These are phyloP conservation scores for Pelosia muscerda DNA, from an alignment of 2,888 invertebrate genomes.

Conservation along the genomic window DNA sequence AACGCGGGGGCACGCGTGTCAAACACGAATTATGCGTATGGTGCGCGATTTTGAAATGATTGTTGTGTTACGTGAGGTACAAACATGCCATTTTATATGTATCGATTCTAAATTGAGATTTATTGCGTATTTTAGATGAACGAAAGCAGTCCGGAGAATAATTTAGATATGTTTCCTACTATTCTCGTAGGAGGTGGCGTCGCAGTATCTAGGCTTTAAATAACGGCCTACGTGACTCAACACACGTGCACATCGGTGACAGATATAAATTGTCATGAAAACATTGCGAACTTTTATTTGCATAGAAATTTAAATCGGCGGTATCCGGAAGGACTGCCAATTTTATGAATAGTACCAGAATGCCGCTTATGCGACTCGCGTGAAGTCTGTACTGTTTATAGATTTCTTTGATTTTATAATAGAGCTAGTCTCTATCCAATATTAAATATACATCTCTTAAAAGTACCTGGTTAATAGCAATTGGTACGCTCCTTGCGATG, in stretches of 20 bases:
- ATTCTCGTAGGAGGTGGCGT: slow-evolving; percentile 34
- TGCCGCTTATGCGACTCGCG: background rate
- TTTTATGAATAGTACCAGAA: slow-evolving; percentile 23
- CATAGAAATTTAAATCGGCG: slow-evolving; percentile 35
- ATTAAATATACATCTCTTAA: too few species aligned
- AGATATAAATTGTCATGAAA: slow-evolving; percentile 44
- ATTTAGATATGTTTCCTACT: slow-evolving; percentile 43
- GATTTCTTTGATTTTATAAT: background rate
- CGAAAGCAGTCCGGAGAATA: slow-evolving; percentile 32
- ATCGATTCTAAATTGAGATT: slow-evolving; percentile 21
- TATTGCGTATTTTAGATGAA: slow-evolving; percentile 33
- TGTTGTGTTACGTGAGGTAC: slow-evolving; percentile 46
- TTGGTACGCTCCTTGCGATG: too few species aligned
- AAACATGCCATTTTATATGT: slow-evolving; percentile 22
- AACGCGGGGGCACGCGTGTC: slow-evolving; percentile 68
- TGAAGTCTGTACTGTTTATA: background rate
- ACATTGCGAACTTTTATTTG: slow-evolving; percentile 44
- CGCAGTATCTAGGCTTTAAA: slow-evolving; percentile 44
- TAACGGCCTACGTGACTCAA: slow-evolving; percentile 50
- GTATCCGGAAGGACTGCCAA: slow-evolving; percentile 25
- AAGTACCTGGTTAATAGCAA: too few species aligned
- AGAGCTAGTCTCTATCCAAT: too few species aligned
- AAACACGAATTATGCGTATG: slow-evolving; percentile 62
- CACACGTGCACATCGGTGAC: slow-evolving; percentile 49
- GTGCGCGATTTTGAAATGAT: slow-evolving; percentile 63